Percentiles rank a stretch among this genome's conserved stretches.
These are phyloP conservation scores for Metridium senile DNA, from an alignment of 92 coral and sea anemone genomes.

Conservation along the genomic window DNA sequence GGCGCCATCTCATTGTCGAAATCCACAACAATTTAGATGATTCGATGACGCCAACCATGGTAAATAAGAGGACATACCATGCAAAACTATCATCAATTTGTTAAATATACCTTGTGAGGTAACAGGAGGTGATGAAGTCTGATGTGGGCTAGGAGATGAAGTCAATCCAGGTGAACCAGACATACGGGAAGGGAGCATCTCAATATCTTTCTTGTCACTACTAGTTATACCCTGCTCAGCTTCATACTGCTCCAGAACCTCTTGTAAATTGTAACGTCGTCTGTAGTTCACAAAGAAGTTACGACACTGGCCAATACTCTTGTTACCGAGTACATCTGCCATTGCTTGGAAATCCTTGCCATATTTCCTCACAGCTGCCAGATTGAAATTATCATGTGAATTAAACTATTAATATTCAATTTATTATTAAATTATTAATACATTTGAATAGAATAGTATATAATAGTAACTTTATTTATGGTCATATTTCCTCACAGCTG, in stretches of 20 bases:
- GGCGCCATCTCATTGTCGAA: too few relatives aligned
- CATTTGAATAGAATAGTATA: too few relatives aligned
- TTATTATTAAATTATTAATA: too few relatives aligned
- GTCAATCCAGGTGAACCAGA: conserved; percentile 80
- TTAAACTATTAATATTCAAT: too few relatives aligned
- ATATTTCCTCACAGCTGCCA: conserved; percentile 92
- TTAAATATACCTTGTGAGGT: conserved; percentile 49
- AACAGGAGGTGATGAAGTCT: conserved; percentile 68
- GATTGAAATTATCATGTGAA: too few relatives aligned
- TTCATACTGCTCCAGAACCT: conserved; percentile 92
- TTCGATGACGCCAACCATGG: too few relatives aligned
- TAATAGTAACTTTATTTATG: too few relatives aligned
- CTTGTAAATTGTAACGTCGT: conserved; percentile 90
- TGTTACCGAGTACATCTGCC: conserved; percentile 98
- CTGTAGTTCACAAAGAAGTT: conserved; percentile 97
- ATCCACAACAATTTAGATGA: too few relatives aligned
- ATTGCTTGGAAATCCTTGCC: conserved; percentile 99
- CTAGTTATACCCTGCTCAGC: conserved; percentile 98
- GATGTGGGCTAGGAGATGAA: conserved; percentile 62
- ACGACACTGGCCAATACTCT: conserved; percentile 96
- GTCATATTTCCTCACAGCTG: conserved; percentile 98
- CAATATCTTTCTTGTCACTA: conserved; percentile 91
- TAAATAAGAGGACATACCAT: too few relatives aligned
- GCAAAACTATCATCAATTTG: too few relatives aligned
- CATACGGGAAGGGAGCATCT: conserved; percentile 59